Percentiles rank a stretch among this genome's conserved stretches.
phyloP scores from a whole-genome alignment of 2,113 vertebrate genomes.

The Hucho hucho region DNA sequence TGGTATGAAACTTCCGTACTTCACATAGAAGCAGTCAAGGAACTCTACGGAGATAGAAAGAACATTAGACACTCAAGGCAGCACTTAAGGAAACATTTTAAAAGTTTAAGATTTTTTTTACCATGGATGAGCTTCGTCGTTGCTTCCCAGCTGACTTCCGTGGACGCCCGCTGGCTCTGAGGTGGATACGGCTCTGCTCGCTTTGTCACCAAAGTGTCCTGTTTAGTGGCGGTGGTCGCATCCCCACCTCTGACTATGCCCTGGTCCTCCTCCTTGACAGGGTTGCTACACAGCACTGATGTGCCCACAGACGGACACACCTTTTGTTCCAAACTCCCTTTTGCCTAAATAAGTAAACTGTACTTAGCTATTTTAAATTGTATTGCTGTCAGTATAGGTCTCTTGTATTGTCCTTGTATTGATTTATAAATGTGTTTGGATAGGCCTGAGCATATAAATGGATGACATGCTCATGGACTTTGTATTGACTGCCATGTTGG shows the following conservation, averaged over 20 bases:
- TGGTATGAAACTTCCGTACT: conserved; percentile 92
- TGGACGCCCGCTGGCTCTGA: neutral
- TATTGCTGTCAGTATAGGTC: too few species aligned
- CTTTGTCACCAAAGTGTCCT: neutral
- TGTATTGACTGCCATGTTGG: too few species aligned
- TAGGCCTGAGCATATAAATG: too few species aligned
- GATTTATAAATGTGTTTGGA: too few species aligned
- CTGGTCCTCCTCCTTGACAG: neutral
- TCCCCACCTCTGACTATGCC: neutral
- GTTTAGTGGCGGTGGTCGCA: neutral
- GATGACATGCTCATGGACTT: too few species aligned
- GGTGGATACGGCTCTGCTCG: neutral
- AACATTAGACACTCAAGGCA: neutral
- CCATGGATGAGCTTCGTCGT: conserved; percentile 44
- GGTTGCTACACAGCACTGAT: neutral
- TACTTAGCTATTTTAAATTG: too few species aligned
- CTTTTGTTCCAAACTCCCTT: neutral
- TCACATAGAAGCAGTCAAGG: conserved; percentile 85
- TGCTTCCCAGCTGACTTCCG: neutral
- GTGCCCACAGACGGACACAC: neutral
- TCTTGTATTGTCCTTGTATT: too few species aligned
- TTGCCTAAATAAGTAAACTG: too few species aligned
- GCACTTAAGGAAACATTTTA: neutral
- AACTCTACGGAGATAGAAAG: conserved; percentile 78
- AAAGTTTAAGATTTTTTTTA: conserved; percentile 6